Percentiles rank a stretch among this genome's conserved stretches.
Conservation (phyloP, 1,140 invertebrate species). For the Pissodes strobi region DNA sequence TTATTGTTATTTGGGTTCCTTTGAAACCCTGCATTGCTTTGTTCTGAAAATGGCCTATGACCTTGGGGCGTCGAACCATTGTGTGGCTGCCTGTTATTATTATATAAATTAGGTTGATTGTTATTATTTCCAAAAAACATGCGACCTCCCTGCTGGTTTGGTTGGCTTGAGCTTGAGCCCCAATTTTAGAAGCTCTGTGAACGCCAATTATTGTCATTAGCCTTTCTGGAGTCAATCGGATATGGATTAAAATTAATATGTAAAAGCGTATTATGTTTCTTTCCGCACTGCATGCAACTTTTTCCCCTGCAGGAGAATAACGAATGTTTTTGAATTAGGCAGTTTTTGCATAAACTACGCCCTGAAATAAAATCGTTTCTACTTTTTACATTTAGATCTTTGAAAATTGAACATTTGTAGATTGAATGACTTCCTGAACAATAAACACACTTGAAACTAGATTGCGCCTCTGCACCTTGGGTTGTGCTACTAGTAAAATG, state of each 20-base stretch:
- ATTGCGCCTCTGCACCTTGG: neutral
- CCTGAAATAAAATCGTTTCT: neutral
- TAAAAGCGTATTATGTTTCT: neutral
- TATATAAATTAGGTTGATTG: no score
- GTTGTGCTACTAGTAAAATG: constrained; percentile 1
- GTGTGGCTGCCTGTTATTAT: no score
- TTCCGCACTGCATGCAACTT: constrained; percentile 3
- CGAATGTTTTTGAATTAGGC: neutral
- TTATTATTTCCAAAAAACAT: no score
- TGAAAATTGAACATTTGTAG: constrained; percentile 5
- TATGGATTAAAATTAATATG: neutral
- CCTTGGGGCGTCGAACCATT: no score
- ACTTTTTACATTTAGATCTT: neutral
- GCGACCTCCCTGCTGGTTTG: neutral
- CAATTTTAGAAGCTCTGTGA: neutral
- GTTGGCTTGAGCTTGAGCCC: neutral
- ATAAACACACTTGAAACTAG: neutral
- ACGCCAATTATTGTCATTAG: constrained; percentile 1
- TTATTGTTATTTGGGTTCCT: no score
- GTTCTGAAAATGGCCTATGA: no score
- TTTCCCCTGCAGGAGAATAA: neutral
- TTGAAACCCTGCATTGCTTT: no score
- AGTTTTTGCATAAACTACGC: constrained; percentile 1
- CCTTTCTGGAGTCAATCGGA: neutral
- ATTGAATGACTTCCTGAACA: constrained; percentile 1